These are phyloP conservation scores for Leptopilina myrica DNA, from an alignment of 2,888 invertebrate genomes.

Conservation along the genomic window DNA sequence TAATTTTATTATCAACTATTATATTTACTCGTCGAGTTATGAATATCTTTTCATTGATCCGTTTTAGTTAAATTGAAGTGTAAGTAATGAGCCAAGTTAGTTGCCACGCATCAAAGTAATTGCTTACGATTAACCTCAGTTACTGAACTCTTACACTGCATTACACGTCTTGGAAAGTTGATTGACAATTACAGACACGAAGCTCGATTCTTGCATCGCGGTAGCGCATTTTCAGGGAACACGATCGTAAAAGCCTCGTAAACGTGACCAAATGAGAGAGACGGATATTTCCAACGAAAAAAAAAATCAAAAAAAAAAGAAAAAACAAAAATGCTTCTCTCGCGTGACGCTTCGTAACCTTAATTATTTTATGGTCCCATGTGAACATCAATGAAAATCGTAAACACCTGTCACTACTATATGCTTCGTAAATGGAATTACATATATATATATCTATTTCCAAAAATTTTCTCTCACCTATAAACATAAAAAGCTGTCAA, in stretches of 20 bases:
- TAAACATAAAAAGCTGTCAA: no score
- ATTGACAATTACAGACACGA: slow-evolving; percentile 14
- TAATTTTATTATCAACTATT: no score
- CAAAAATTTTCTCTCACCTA: not conserved
- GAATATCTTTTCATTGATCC: not conserved
- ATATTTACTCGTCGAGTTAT: not conserved
- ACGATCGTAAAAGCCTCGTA: slow-evolving; percentile 13
- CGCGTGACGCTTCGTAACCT: not conserved
- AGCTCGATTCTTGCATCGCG: slow-evolving; percentile 6
- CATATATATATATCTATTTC: not conserved
- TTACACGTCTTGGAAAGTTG: slow-evolving; percentile 13
- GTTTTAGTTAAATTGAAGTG: not conserved
- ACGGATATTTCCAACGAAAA: not conserved
- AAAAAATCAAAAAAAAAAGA: no score
- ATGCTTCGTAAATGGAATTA: not conserved
- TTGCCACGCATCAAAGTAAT: not conserved
- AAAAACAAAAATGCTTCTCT: not conserved
- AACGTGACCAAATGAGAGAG: slow-evolving; percentile 31
- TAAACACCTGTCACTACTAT: slow-evolving; percentile 21
- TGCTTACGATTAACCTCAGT: not conserved
- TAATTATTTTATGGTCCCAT: slow-evolving; percentile 17
- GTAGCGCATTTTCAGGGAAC: slow-evolving; percentile 20
- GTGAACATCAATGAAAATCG: slow-evolving; percentile 26
- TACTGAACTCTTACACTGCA: slow-evolving; percentile 19
- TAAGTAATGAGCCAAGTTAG: slow-evolving; percentile 4